phyloP scores from a whole-genome alignment of 2,888 invertebrate genomes.

The Xanthia icteritia region DNA sequence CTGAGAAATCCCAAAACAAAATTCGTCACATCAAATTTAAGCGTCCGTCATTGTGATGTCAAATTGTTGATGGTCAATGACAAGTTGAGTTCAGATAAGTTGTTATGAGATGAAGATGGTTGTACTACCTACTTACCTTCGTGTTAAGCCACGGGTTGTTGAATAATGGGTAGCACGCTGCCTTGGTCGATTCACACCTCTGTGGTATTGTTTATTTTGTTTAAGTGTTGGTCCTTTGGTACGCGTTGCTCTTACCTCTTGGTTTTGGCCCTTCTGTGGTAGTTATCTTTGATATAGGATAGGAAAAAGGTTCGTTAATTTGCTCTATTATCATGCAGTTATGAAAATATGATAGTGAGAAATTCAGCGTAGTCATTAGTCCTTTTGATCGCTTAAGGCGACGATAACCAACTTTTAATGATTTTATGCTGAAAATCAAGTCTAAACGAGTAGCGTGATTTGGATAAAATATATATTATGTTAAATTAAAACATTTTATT shows the following conservation, averaged over 20 bases:
- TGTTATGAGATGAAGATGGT: slow-evolving; percentile 19
- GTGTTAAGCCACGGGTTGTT: neutral
- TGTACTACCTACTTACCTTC: neutral
- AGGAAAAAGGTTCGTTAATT: neutral
- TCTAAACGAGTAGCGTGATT: too few species aligned
- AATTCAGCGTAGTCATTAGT: neutral
- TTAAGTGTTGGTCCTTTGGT: neutral
- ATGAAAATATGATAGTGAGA: neutral
- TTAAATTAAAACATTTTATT: too few species aligned
- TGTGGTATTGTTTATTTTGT: neutral
- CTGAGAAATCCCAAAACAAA: neutral
- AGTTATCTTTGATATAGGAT: neutral
- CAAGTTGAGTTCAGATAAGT: neutral
- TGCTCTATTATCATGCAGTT: neutral
- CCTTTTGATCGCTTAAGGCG: neutral
- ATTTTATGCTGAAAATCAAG: too few species aligned
- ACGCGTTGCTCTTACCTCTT: neutral
- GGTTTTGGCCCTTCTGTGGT: neutral
- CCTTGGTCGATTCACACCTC: neutral
- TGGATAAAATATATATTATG: too few species aligned
- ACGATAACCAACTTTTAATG: too few species aligned
- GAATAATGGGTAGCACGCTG: slow-evolving; percentile 7
- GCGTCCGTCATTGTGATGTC: slow-evolving; percentile 29
- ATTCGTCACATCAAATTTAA: slow-evolving; percentile 17
- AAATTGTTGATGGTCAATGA: slow-evolving; percentile 13